phyloP scores from a whole-genome alignment of 2,888 invertebrate species.

The Andricus quercusramuli region DNA sequence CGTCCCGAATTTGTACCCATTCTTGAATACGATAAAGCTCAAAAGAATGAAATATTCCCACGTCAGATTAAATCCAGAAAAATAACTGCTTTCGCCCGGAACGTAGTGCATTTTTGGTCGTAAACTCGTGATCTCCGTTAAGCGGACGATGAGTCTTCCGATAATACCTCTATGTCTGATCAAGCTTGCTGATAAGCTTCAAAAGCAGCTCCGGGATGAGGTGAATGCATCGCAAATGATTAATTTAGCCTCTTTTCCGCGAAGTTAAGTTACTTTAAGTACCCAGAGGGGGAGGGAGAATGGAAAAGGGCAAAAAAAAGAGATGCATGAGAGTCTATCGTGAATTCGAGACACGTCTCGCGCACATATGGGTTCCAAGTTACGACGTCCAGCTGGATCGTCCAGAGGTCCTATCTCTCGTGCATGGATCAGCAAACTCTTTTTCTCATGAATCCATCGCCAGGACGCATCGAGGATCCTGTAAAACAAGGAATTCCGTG shows the following conservation, averaged over 20 bases:
- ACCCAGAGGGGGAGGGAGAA: not conserved
- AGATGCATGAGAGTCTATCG: slow-evolving; percentile 42
- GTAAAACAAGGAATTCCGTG: not conserved
- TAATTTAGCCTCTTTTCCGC: slow-evolving; percentile 41
- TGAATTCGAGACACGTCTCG: slow-evolving; percentile 54
- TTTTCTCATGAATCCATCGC: slow-evolving; percentile 40
- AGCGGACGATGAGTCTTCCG: slow-evolving; percentile 10
- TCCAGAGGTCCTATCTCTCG: slow-evolving; percentile 44
- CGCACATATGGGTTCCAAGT: slow-evolving; percentile 33
- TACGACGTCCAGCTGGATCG: slow-evolving; percentile 38
- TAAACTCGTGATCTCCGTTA: slow-evolving; percentile 32
- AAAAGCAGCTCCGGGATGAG: slow-evolving; percentile 6
- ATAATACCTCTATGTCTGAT: slow-evolving; percentile 30
- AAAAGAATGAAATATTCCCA: not conserved
- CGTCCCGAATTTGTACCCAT: not conserved
- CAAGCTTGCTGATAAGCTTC: slow-evolving; percentile 10
- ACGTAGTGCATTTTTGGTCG: slow-evolving; percentile 13
- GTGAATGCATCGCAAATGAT: slow-evolving; percentile 40
- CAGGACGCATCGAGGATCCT: slow-evolving; percentile 15
- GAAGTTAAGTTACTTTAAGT: slow-evolving; percentile 37
- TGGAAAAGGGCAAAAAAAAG: slow-evolving; percentile 25
- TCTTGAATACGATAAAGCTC: not conserved
- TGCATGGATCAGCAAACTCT: slow-evolving; percentile 47
- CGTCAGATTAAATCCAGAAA: not conserved
- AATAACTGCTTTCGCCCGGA: slow-evolving; percentile 13